Evolutionary conservation across 2,797 vertebrate species (phyloP).

Genomic region (Enteromius mattozi): DNA sequence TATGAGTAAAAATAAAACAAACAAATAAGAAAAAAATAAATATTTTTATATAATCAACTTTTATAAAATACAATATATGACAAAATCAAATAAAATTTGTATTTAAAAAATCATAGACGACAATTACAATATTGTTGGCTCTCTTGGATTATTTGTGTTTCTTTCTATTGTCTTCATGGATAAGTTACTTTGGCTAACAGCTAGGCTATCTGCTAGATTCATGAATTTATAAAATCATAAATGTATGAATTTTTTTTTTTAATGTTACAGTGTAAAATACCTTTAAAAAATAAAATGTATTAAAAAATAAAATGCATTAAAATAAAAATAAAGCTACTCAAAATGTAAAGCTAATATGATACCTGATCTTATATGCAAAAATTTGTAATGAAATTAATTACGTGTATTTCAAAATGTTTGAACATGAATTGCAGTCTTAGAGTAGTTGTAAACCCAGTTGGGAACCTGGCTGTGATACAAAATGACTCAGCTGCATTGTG

Average conservation of each 20-base stretch:
- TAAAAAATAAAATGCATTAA: neutral
- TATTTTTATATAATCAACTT: neutral
- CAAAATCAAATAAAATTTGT: neutral
- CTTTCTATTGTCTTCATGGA: neutral
- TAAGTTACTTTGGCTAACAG: neutral
- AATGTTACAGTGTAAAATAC: neutral
- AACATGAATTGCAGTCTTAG: neutral
- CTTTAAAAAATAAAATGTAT: neutral
- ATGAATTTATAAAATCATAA: neutral
- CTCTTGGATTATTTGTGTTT: neutral
- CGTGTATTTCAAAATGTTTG: neutral
- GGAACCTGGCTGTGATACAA: neutral
- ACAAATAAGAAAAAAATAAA: no score
- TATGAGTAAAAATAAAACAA: no score
- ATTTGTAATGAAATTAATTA: neutral
- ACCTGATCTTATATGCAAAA: neutral
- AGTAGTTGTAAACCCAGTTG: no score
- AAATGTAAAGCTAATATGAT: neutral
- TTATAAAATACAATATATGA: neutral
- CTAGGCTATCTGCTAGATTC: no score
- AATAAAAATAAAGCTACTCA: neutral
- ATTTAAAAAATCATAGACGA: neutral
- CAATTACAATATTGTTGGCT: neutral
- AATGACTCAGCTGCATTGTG: slow-evolving; percentile 24
- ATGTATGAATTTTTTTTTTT: neutral